Conservation (phyloP, 2,797 vertebrate species). For the Cheirogaleus major region DNA sequence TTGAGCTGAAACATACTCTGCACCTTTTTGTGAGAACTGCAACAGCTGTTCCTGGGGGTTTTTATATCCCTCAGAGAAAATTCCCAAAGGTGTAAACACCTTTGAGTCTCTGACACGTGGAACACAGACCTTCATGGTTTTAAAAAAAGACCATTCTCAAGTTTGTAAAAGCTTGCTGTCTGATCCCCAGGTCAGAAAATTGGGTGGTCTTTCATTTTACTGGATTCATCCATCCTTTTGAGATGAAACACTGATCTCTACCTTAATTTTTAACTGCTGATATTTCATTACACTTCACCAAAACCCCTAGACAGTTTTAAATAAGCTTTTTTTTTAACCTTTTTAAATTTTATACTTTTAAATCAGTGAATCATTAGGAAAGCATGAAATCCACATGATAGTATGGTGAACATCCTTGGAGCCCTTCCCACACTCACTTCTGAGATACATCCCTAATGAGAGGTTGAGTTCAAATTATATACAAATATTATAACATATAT, state of each 20-base stretch:
- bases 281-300: background rate
- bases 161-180: conserved; percentile 36
- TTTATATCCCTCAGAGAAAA: conserved; percentile 15
- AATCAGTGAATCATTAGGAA: background rate
- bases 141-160: background rate
- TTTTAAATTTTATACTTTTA: background rate
- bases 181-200: background rate
- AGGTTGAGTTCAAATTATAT: background rate
- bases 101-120: conserved; percentile 34
- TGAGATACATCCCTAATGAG: background rate
- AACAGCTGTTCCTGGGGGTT: background rate
- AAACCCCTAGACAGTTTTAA: background rate
- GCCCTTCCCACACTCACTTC: too few species aligned
- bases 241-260: background rate
- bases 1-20: background rate
- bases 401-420: background rate
- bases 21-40: background rate
- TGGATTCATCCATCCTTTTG: background rate
- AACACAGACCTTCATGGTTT: conserved; percentile 27
- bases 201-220: conserved; percentile 38
- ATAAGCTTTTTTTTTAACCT: background rate
- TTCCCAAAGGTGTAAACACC: conserved; percentile 10
- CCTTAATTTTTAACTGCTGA: background rate
- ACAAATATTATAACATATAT: background rate
- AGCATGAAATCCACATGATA: background rate